Evolutionary conservation across 2,888 invertebrate genomes (phyloP), one percentile per base, ranked within the genome.

Genomic region (Aquatica leii): DNA sequence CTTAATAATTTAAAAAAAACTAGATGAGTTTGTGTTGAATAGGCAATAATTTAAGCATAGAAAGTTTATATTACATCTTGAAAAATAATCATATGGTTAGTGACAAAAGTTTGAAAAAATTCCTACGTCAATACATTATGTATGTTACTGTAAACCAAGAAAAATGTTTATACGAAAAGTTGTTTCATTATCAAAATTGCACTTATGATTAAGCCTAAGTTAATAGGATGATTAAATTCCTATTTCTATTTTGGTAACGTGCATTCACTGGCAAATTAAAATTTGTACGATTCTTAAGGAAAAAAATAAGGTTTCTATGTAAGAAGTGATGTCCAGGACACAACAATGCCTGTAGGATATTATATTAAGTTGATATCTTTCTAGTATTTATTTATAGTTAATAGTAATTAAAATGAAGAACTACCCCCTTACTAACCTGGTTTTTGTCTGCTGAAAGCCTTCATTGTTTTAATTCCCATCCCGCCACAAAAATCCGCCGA

Each of bases 401-500:
- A 31, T 6, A 31, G 17, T 17, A 18, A 37, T 37, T 11, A 37
- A 37, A 50, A 24, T 50, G 3, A 46, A 46, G 18, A 46, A 46
- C 4, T 18, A 17, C 35, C 18, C 31, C 17, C 3, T 12, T 53
- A 59, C 84, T 85, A 85, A 91, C 91, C 91, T 91, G 66, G 62
- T 62, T 90, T 91, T 83, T 90, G 88, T 88, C 91, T 91, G 86
- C 88, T 90, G 86, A 90, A 91, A 86, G 91, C 90, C 88, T 92
- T 92, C 91, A 92, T 91, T 85, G 87, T 87, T 88, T 91, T 91
- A 87, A 92, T 91, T 90, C 92, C 92, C 92, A 92, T 92, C 86
- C 90, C 91, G 85, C 82, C 82, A 81, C 81, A 82, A 74, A 81
- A 78, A 75, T 82, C 83, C 78, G 81, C 79, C 81, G 82, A 85